Conservation (phyloP, 2,888 invertebrate genomes). For the Drosophila prolongata region DNA sequence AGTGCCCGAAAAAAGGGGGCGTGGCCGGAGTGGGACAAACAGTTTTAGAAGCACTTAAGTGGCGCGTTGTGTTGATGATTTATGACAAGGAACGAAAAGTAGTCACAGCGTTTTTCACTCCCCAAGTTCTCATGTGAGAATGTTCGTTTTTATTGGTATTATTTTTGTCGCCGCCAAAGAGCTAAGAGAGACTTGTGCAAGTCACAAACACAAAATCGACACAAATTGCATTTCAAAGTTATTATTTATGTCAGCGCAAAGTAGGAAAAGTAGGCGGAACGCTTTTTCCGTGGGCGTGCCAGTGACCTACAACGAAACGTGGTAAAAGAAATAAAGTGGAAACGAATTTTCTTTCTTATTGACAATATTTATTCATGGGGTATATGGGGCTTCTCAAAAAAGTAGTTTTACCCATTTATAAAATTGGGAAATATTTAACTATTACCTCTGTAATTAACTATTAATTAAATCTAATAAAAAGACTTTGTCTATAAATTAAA, state of each 20-base stretch:
- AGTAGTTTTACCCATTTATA: too few relatives aligned
- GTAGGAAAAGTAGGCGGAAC: slow-evolving; percentile 23
- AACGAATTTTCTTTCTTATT: slow-evolving; percentile 6
- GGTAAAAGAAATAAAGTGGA: background rate
- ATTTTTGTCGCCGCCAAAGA: slow-evolving; percentile 50
- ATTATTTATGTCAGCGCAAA: slow-evolving; percentile 68
- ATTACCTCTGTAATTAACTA: too few relatives aligned
- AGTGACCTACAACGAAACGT: slow-evolving; percentile 30
- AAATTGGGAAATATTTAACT: too few relatives aligned
- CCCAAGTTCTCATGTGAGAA: slow-evolving; percentile 51
- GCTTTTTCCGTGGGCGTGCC: slow-evolving; percentile 7
- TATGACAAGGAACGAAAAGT: slow-evolving; percentile 59
- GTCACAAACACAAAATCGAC: slow-evolving; percentile 61
- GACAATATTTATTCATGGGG: background rate
- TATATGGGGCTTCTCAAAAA: background rate
- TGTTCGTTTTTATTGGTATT: slow-evolving; percentile 19
- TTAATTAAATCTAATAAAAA: too few relatives aligned
- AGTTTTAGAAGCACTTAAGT: slow-evolving; percentile 79
- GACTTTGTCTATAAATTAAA: too few relatives aligned
- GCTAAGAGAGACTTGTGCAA: slow-evolving; percentile 29
- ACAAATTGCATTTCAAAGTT: slow-evolving; percentile 77
- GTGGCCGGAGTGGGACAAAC: slow-evolving; percentile 51
- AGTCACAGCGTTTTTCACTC: slow-evolving; percentile 45
- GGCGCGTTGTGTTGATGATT: slow-evolving; percentile 75
- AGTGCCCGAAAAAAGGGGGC: slow-evolving; percentile 53